Evolutionary conservation across 2,113 vertebrate species (phyloP), one percentile per base, ranked within the genome.

Genomic region (Thalassarche chlororhynchos): DNA sequence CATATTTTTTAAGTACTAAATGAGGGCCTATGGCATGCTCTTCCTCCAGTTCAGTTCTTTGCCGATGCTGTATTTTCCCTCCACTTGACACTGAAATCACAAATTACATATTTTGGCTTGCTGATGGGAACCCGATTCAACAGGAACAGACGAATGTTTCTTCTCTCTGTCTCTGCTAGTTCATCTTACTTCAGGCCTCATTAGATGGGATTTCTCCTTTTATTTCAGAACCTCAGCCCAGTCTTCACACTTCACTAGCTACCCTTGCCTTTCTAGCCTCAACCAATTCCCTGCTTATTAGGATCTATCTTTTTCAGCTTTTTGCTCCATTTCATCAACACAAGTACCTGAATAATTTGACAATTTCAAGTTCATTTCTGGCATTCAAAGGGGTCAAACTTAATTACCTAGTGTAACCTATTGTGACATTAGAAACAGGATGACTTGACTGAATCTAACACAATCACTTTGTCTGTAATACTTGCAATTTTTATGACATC

Each of bases 131-230:
- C 8, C 24, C 3, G 3, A 26, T 29, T 76, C 32, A 72, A 54
- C 9, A 75, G 8, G 7, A 26, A 75, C 8, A 52, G 68, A 68
- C 0, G 0, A 64, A 47, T 26, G 23, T 42, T 76, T 58, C 14
- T 49, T 52, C 9, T 71, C 17, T 62, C 7, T 9, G 3, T 71
- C 32, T 76, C n/a, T 79, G 44, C 8, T n/a, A 57, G 36, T 74
- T 72, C 3, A 3, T 72, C 32, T 88, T 94, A n/a, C n/a, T 79
- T 79, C 38, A 85, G 42, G 17, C 17, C n/a, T 76, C 47, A 68
- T 62, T 66, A n/a, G 5, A 8, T 62, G n/a, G 32, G 5, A 92
- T 34, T 90, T 70, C 61, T 64, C 17, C 47, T 96, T 77, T 38
- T 60, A 36, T 42, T 90, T 61, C 75, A 65, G 84, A 80, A 61